A percentile compares a stretch with the other conserved stretches of the same genome.
These are phyloP conservation scores for Dicyrtomina minuta DNA, from an alignment of 2,888 invertebrate species.

Conservation along the genomic window DNA sequence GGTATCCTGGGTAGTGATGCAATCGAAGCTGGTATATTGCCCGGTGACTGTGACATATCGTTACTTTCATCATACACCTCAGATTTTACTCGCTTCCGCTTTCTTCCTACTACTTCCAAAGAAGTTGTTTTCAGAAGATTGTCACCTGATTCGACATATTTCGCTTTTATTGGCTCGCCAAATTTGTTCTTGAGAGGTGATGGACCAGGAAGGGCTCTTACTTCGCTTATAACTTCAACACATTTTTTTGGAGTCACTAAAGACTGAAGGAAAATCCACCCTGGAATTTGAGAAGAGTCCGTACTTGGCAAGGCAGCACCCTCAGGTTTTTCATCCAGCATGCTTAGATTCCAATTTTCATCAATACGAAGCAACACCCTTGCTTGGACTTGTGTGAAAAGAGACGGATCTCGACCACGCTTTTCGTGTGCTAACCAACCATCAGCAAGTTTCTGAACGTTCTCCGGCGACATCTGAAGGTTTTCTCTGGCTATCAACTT, in stretches of 20 bases:
- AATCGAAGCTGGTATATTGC: background rate
- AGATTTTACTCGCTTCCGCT: background rate
- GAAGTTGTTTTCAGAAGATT: background rate
- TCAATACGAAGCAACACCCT: background rate
- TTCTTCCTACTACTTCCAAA: background rate
- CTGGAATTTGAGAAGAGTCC: conserved; percentile 1
- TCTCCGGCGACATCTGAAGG: background rate
- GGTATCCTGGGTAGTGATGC: background rate
- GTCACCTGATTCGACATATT: background rate
- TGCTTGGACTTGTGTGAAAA: conserved; percentile 1
- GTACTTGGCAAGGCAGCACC: background rate
- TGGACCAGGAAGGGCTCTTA: background rate
- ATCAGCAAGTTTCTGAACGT: conserved; percentile 5
- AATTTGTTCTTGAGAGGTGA: background rate
- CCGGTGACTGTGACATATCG: background rate
- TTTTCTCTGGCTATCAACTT: background rate
- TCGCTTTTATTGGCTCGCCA: background rate
- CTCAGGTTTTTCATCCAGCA: conserved; percentile 19
- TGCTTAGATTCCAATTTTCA: background rate
- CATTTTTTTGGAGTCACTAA: conserved; percentile 14
- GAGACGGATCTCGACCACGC: background rate
- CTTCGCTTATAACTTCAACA: background rate
- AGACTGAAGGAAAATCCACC: conserved; percentile 7
- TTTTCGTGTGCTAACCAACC: conserved; percentile 5
- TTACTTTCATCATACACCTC: background rate